Evolutionary conservation across 2,797 vertebrate genomes (phyloP).

Genomic region (Falco biarmicus): DNA sequence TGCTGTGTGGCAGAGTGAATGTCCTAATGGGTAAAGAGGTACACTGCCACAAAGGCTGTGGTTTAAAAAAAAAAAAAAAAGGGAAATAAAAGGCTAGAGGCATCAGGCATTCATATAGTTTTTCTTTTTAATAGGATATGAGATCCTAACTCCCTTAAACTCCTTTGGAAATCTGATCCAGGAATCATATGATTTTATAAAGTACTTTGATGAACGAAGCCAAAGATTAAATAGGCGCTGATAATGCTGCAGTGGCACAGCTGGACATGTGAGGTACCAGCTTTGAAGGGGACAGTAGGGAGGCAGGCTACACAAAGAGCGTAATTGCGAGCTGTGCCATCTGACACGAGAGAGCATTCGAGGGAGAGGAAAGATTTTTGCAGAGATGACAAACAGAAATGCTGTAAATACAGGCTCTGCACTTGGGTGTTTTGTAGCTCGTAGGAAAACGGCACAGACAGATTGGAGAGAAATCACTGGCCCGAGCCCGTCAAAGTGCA

Average conservation of each 20-base stretch:
- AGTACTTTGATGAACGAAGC: neutral
- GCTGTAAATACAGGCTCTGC: neutral
- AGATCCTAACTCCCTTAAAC: neutral
- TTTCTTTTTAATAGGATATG: neutral
- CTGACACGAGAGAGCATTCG: neutral
- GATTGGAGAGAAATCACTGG: neutral
- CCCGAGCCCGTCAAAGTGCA: neutral
- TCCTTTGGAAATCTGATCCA: neutral
- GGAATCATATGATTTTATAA: neutral
- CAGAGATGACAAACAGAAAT: neutral
- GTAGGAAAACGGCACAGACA: neutral
- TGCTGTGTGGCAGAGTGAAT: neutral
- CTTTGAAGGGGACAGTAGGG: neutral
- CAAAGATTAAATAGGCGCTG: neutral
- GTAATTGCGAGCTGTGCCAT: fast-evolving
- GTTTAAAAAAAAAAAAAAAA: neutral
- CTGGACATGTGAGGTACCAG: fast-evolving
- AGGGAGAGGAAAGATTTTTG: neutral
- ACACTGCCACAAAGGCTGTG: neutral
- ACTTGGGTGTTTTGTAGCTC: neutral
- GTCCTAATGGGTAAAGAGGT: neutral
- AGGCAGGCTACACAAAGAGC: fast-evolving
- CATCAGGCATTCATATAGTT: neutral
- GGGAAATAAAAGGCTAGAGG: neutral
- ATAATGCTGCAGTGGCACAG: neutral